Percentiles rank a stretch among this genome's conserved stretches.
These are phyloP conservation scores for Scalopus aquaticus DNA, from an alignment of 2,113 vertebrate species.

Conservation along the genomic window DNA sequence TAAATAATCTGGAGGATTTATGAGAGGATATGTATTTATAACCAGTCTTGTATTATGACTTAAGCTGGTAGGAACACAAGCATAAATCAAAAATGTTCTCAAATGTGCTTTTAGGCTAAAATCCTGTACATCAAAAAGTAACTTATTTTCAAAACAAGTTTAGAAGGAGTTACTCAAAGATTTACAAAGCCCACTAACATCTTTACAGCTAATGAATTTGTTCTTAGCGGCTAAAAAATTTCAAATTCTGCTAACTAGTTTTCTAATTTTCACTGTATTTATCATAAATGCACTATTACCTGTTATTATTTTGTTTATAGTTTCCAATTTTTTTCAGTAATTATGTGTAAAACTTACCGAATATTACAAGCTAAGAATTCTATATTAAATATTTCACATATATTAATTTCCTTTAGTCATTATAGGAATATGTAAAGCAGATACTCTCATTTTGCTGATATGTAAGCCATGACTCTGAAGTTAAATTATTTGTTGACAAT, in stretches of 20 bases:
- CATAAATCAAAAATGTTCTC: conserved; percentile 27
- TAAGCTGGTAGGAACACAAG: background rate
- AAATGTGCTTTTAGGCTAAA: conserved; percentile 20
- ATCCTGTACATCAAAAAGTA: conserved; percentile 6
- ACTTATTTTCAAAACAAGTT: conserved; percentile 32
- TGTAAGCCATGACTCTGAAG: background rate
- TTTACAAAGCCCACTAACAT: background rate
- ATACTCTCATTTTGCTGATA: background rate
- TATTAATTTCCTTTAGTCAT: background rate
- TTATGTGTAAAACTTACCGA: background rate
- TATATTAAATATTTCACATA: background rate
- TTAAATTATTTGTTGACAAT: background rate
- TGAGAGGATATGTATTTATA: background rate
- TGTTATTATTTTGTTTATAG: background rate
- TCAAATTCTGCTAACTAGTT: background rate
- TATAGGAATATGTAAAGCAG: background rate
- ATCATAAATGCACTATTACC: background rate
- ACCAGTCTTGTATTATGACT: conserved; percentile 20
- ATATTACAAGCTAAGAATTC: background rate
- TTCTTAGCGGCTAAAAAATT: conserved; percentile 30
- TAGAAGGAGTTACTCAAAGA: background rate
- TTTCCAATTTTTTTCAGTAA: conserved; percentile 17
- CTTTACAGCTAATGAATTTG: conserved; percentile 29
- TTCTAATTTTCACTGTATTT: background rate
- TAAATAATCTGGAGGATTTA: conserved; percentile 30